These are phyloP conservation scores for Amphimallon solstitiale DNA, from an alignment of 2,888 invertebrate genomes.

Conservation along the genomic window DNA sequence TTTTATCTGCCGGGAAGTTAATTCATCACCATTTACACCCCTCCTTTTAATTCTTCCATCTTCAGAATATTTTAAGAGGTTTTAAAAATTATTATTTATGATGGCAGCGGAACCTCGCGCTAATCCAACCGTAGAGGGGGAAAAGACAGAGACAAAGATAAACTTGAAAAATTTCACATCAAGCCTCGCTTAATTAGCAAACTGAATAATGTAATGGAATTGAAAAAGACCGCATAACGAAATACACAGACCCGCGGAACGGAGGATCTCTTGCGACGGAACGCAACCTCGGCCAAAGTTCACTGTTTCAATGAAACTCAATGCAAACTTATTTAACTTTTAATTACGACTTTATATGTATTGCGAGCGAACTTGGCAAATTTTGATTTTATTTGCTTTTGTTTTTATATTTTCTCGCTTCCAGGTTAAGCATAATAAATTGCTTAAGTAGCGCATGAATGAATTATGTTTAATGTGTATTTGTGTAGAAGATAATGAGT, in stretches of 20 bases:
- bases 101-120: neutral
- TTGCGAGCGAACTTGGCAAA: constrained; percentile 43
- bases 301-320: neutral
- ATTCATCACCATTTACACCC: constrained; percentile 1
- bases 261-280: neutral
- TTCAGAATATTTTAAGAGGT: neutral
- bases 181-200: constrained; percentile 21
- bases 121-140: neutral
- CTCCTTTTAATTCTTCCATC: neutral
- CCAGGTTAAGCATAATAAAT: constrained; percentile 12
- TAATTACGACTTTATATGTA: constrained; percentile 50
- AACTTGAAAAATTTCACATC: constrained; percentile 21
- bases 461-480: too few species aligned
- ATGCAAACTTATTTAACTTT: constrained; percentile 49
- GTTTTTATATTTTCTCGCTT: constrained; percentile 39
- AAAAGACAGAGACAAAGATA: constrained; percentile 2
- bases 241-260: neutral
- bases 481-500: too few species aligned
- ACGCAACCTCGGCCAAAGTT: neutral
- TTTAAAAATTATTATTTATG: constrained; percentile 10
- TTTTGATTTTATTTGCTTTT: constrained; percentile 41
- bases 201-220: constrained; percentile 22
- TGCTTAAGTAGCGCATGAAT: neutral
- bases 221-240: constrained; percentile 6
- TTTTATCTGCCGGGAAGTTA: neutral